Conservation (phyloP, 1,140 invertebrate genomes). For the Drosophila mayri region DNA sequence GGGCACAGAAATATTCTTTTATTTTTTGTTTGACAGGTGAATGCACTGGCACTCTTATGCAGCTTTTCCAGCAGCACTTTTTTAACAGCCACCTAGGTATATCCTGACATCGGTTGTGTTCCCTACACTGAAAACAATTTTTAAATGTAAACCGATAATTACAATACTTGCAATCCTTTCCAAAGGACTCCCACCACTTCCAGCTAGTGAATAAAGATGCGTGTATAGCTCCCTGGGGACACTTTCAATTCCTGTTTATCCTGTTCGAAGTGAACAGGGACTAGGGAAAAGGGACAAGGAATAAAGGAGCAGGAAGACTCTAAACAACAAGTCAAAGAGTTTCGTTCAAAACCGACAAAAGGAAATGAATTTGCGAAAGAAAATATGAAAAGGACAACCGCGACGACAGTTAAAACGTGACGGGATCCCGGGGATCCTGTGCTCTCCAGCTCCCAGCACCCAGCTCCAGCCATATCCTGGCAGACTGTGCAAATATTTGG, state of each 20-base stretch:
- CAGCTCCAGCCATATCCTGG: conserved; percentile 5
- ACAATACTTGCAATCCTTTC: not conserved
- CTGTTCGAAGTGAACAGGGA: conserved; percentile 1
- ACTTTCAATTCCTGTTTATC: conserved; percentile 32
- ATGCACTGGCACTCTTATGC: not conserved
- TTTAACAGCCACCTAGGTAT: not conserved
- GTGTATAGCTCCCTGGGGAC: not conserved
- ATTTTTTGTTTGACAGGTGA: not conserved
- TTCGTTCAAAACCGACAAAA: conserved; percentile 37
- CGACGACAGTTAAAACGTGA: conserved; percentile 73
- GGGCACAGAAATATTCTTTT: conserved; percentile 7
- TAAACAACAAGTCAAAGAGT: conserved; percentile 19
- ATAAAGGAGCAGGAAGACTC: not conserved
- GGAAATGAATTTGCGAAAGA: conserved; percentile 69
- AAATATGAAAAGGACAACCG: conserved; percentile 63
- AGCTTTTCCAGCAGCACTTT: conserved; percentile 6
- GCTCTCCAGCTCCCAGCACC: not conserved
- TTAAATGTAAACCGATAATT: not conserved
- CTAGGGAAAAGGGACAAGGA: not conserved
- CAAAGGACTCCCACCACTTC: not conserved
- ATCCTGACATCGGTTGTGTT: not conserved
- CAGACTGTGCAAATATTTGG: conserved; percentile 53
- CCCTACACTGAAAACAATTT: not conserved
- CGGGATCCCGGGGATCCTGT: conserved; percentile 11
- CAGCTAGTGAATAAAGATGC: conserved; percentile 3